These are phyloP conservation scores for Apis dorsata DNA, from an alignment of 1,140 invertebrate species.

Conservation along the genomic window DNA sequence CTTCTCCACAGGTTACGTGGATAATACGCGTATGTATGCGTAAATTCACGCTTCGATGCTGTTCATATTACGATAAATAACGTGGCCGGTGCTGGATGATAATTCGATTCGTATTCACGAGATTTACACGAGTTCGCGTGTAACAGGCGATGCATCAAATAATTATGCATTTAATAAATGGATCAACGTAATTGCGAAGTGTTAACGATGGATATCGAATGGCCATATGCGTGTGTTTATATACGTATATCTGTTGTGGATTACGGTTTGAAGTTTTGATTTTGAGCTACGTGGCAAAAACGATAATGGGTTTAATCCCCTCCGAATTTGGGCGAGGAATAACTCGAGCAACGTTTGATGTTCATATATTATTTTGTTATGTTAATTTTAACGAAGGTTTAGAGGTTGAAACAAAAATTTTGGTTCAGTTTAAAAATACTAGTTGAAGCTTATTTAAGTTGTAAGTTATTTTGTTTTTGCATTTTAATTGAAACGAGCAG, in stretches of 20 bases:
- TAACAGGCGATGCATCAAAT: conserved; percentile 22
- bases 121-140: conserved; percentile 15
- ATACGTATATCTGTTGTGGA: background rate
- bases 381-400: no score
- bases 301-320: background rate
- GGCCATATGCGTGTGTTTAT: no score
- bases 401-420: no score
- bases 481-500: no score
- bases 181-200: conserved; percentile 1
- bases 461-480: no score
- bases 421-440: no score
- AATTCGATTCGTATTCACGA: conserved; percentile 13
- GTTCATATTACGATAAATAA: conserved; percentile 23
- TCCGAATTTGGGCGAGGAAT: no score
- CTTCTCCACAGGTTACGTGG: background rate
- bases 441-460: no score
- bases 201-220: conserved; percentile 1
- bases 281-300: background rate
- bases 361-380: no score
- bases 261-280: background rate
- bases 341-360: no score
- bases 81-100: conserved; percentile 3
- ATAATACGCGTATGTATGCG: background rate
- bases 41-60: background rate
- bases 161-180: conserved; percentile 22